phyloP scores from a whole-genome alignment of 2,797 vertebrate species.

The Hybognathus amarus region DNA sequence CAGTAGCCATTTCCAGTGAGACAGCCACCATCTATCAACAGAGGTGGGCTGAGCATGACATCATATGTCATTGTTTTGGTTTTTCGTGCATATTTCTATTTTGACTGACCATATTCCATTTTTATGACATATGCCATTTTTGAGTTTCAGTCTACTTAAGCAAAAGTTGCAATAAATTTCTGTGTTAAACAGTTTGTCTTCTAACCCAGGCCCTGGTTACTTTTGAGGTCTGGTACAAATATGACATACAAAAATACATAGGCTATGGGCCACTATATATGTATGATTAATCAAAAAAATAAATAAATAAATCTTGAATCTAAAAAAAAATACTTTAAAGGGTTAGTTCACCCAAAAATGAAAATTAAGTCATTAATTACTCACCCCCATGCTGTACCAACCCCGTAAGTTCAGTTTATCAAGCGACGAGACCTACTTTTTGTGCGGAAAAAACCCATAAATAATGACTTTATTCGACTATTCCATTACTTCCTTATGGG shows the following conservation, averaged over 20 bases:
- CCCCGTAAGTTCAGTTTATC: no score
- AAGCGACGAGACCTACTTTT: no score
- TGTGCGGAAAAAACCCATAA: no score
- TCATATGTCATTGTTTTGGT: background rate
- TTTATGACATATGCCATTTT: background rate
- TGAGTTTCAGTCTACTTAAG: background rate
- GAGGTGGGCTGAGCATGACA: background rate
- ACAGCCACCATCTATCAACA: background rate
- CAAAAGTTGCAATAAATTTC: background rate
- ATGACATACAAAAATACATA: background rate
- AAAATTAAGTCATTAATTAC: no score
- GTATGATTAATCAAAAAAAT: background rate
- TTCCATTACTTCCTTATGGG: no score
- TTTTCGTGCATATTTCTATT: background rate
- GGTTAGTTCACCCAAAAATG: no score
- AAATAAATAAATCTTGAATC: background rate
- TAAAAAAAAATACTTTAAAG: no score
- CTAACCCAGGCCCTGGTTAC: background rate
- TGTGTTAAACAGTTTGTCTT: background rate
- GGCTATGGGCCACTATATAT: background rate
- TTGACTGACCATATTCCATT: background rate
- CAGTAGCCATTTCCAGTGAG: constrained; percentile 1
- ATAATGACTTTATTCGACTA: no score
- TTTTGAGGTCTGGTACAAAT: background rate
- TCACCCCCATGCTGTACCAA: no score